Evolutionary conservation across 1,140 invertebrate genomes (phyloP).

Genomic region (Calliphora vicina): DNA sequence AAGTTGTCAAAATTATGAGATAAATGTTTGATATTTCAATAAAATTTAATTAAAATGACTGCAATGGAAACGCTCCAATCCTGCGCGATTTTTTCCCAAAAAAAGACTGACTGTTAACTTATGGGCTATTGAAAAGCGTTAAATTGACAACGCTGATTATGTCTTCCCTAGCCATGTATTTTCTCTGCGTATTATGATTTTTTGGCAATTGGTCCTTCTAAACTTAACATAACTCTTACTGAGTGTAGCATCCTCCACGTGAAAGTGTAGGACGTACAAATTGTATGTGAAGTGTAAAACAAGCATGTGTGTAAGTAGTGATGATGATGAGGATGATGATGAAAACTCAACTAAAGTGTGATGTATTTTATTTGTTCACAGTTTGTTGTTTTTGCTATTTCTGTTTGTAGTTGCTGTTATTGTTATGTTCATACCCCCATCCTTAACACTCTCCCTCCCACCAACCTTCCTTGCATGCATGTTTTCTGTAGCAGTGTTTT

Average conservation of each 20-base stretch:
- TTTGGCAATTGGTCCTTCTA: too few relatives aligned
- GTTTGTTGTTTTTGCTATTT: background rate
- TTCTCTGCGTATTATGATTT: too few relatives aligned
- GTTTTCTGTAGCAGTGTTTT: background rate
- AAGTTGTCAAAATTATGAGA: too few relatives aligned
- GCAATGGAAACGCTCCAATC: too few relatives aligned
- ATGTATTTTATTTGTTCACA: background rate
- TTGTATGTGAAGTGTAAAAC: background rate
- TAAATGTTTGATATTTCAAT: too few relatives aligned
- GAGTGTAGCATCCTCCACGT: background rate
- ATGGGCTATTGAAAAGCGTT: too few relatives aligned
- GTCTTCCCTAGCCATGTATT: too few relatives aligned
- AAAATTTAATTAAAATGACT: too few relatives aligned
- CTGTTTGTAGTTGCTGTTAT: background rate
- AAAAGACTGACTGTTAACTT: too few relatives aligned
- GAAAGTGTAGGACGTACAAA: background rate
- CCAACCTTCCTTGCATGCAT: background rate
- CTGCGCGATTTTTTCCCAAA: too few relatives aligned
- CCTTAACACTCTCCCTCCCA: background rate
- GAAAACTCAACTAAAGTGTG: background rate
- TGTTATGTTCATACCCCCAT: background rate
- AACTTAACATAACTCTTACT: background rate
- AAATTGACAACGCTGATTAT: too few relatives aligned
- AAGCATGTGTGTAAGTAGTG: background rate
- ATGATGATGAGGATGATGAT: too few relatives aligned